Conservation (phyloP, 1,140 invertebrate species). For the Acromyrmex charruanus region DNA sequence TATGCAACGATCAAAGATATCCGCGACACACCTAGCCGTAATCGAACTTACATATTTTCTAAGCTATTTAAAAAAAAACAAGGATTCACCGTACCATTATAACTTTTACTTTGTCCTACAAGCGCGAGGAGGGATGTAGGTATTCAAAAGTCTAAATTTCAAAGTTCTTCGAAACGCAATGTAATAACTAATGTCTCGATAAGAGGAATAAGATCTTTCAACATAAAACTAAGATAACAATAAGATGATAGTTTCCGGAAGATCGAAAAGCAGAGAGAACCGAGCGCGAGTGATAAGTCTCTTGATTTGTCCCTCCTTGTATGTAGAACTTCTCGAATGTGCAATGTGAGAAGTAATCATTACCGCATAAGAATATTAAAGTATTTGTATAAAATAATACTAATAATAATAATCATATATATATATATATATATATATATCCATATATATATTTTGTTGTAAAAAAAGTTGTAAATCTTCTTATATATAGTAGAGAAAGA, state of each 20-base stretch:
- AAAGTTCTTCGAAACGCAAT: not conserved
- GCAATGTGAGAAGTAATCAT: conserved; percentile 41
- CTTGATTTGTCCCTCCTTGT: conserved; percentile 8
- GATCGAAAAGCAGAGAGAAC: not conserved
- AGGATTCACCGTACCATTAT: not conserved
- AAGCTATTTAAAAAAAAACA: conserved; percentile 64
- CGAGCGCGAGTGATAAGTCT: not conserved
- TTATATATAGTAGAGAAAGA: too few relatives aligned
- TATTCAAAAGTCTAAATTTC: not conserved
- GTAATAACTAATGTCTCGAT: conserved; percentile 1
- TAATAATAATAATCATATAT: conserved; percentile 36
- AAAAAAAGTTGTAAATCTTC: too few relatives aligned
- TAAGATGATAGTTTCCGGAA: not conserved
- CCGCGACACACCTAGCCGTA: conserved; percentile 56
- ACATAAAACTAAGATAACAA: not conserved
- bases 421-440: not conserved
- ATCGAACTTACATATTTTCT: conserved; percentile 66
- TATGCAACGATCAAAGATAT: conserved; percentile 76
- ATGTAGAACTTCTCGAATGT: conserved; percentile 39
- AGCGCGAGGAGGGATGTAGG: not conserved
- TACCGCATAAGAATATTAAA: conserved; percentile 43
- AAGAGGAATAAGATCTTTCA: conserved; percentile 2
- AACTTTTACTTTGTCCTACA: conserved; percentile 6
- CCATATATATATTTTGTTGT: not conserved
- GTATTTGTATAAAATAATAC: conserved; percentile 59